Base-by-base conservation (phyloP, 2,113 vertebrate species). In the Lepus timidus region DNA sequence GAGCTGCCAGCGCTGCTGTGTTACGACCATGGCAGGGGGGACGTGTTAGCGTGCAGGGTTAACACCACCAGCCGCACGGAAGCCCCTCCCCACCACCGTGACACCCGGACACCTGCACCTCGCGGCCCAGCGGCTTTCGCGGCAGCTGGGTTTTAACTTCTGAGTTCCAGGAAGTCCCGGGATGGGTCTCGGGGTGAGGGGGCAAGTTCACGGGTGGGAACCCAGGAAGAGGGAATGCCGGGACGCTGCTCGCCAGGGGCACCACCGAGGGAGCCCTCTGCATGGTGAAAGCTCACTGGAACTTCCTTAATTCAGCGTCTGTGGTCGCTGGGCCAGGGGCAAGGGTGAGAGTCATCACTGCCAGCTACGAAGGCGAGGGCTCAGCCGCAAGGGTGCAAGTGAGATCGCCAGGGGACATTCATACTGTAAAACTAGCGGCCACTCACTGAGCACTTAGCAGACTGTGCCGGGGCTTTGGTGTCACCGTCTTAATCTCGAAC, bases 11-110 rank as follows among this genome's bases (percentile, higher is more conserved):
- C 20, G 65, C 64, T 16, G 64, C 76, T 58, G 86, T 84, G 61
- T 78, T 67, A 29, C 76, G 73, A 4, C 33, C 85, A 82, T 27
- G 93, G 85, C 91, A 75, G 91, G 49, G 67, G 96, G 88, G 85
- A 88, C 88, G 85, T 84, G 95, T 97, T 93, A 92, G 19, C 93
- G 62, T 0, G 58, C n/a, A 52, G 51, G 80, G 96, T 93, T 92
- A 95, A 93, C 22, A 86, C 36, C 33, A 13, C 61, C 39, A 1
- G 39, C 79, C 44, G 20, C 52, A 29, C 65, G 4, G 20, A 51
- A 39, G 95, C 39, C 90, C 88, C 92, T 9, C 29, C 39, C 25
- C 39, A 2, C 58, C 2, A 1, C 14, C 16, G 22, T 4, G 4
- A 36, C 88, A 85, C 58, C 81, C 8, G 44, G 61, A 12, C 1